Conservation (phyloP, 2,113 vertebrate genomes). For the Nothocercus nigrocapillus region DNA sequence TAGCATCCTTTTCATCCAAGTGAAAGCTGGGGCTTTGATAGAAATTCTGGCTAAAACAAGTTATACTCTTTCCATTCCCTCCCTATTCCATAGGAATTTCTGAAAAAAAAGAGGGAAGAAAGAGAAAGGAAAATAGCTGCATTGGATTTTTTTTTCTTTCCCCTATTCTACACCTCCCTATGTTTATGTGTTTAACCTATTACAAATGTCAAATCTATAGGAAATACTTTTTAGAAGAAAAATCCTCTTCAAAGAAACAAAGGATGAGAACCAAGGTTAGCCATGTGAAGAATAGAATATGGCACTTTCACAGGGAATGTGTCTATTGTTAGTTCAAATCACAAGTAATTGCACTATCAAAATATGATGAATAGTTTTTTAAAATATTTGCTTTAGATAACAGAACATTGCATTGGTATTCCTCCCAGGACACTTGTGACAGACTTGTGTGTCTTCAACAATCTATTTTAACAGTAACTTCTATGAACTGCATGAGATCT, state of each 20-base stretch:
- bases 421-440: background rate
- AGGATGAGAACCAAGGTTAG: background rate
- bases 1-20: background rate
- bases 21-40: background rate
- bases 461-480: background rate
- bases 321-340: background rate
- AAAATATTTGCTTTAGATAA: background rate
- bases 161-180: fast-evolving
- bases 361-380: background rate
- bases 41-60: background rate
- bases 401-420: background rate
- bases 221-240: background rate
- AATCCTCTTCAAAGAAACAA: background rate
- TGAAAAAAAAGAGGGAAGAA: background rate
- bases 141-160: background rate
- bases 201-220: background rate
- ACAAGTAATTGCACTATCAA: background rate
- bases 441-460: background rate
- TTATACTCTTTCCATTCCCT: background rate
- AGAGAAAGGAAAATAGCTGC: background rate
- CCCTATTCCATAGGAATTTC: background rate
- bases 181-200: background rate
- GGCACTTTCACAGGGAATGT: background rate
- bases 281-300: background rate
- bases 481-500: background rate